phyloP scores from a whole-genome alignment of 2,113 vertebrate genomes.

The Malurus cyaneus region DNA sequence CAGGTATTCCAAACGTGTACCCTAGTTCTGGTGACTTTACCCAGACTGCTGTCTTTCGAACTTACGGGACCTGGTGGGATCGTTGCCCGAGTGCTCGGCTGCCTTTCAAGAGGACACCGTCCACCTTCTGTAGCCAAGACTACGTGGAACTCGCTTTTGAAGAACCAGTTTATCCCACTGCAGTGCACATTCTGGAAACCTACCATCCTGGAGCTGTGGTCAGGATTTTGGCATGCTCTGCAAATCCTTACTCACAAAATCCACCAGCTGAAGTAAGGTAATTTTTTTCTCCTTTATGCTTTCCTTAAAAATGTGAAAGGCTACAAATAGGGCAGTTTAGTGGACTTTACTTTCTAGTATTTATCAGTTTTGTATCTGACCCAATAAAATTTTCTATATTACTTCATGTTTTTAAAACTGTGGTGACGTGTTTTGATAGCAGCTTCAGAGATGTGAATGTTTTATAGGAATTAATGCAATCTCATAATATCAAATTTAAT shows the following conservation, averaged over 20 bases:
- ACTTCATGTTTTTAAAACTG: neutral
- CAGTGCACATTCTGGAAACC: constrained; percentile 93
- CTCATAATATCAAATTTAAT: neutral
- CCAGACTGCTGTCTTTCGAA: constrained; percentile 95
- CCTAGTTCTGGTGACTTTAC: constrained; percentile 98
- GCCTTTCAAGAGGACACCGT: constrained; percentile 84
- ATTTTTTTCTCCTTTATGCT: constrained; percentile 38
- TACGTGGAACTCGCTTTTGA: constrained; percentile 95
- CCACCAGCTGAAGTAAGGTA: constrained; percentile 92
- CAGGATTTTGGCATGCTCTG: constrained; percentile 94
- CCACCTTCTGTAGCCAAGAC: constrained; percentile 90
- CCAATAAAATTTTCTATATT: neutral
- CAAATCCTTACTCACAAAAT: constrained; percentile 94
- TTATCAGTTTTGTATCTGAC: neutral
- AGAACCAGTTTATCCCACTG: constrained; percentile 93
- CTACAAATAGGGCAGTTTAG: neutral
- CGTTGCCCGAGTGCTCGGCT: constrained; percentile 83
- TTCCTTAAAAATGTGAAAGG: neutral
- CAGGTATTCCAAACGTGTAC: constrained; percentile 92
- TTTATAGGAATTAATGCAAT: neutral
- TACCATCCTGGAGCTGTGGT: constrained; percentile 96
- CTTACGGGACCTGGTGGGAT: constrained; percentile 96
- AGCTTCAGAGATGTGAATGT: neutral
- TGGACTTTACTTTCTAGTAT: neutral
- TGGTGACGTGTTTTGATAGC: neutral